A percentile compares a stretch with the other conserved stretches of the same genome.
Evolutionary conservation across 2,113 vertebrate species (phyloP).

Genomic region (Zapornia atra): DNA sequence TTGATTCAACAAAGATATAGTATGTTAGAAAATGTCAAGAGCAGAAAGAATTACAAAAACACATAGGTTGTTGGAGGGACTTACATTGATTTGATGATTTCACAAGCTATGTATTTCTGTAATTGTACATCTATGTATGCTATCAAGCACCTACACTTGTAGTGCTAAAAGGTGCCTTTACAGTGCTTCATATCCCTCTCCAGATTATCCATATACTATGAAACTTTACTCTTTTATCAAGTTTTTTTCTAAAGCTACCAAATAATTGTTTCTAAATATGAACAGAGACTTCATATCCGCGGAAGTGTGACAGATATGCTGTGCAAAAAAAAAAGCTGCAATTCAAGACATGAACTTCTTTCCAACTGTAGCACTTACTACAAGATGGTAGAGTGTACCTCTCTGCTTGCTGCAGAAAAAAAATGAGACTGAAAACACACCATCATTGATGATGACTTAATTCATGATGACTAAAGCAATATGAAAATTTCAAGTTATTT

Average conservation of each 20-base stretch:
- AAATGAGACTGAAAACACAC: not conserved
- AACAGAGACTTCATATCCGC: conserved; percentile 5
- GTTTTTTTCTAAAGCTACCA: not conserved
- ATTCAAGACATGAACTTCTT: not conserved
- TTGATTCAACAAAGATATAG: not conserved
- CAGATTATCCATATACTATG: not conserved
- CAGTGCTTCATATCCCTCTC: not conserved
- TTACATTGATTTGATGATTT: not conserved
- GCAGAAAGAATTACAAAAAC: not conserved
- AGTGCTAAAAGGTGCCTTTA: not conserved
- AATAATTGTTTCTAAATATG: not conserved
- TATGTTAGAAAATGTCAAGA: not conserved
- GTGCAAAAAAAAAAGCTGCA: conserved; percentile 11
- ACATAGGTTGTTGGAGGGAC: not conserved
- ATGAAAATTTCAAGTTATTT: not conserved
- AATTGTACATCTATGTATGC: not conserved
- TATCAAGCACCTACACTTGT: not conserved
- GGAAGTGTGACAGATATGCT: not conserved
- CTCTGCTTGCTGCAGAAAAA: not conserved
- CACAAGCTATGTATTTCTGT: not conserved
- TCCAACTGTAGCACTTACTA: not conserved
- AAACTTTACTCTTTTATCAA: not conserved
- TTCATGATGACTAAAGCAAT: not conserved
- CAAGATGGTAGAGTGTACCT: not conserved
- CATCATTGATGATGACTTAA: not conserved